Conservation (phyloP, 2,888 invertebrate species). For the Cataglyphis cursor region DNA sequence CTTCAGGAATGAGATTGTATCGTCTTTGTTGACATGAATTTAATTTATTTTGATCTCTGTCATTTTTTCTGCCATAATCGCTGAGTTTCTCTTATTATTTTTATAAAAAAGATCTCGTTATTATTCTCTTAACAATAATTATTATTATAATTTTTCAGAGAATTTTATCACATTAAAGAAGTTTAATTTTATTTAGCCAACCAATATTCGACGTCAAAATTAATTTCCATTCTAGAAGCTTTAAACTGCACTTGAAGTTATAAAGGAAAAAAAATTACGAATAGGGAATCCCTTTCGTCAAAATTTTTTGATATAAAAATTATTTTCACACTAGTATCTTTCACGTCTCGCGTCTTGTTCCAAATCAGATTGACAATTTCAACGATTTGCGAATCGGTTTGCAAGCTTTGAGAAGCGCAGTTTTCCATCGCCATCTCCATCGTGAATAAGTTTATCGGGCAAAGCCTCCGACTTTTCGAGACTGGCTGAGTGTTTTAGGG, state of each 20-base stretch:
- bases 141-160: not conserved
- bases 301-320: not conserved
- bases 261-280: not conserved
- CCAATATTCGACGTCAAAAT: not conserved
- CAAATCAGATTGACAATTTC: not conserved
- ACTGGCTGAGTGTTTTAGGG: constrained; percentile 46
- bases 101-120: not conserved
- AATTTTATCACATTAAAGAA: not conserved
- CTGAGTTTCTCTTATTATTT: constrained; percentile 39
- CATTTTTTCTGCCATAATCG: constrained; percentile 18
- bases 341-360: not conserved
- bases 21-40: not conserved
- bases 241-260: not conserved
- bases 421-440: constrained; percentile 24
- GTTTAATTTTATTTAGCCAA: not conserved
- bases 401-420: constrained; percentile 34
- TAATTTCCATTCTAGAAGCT: not conserved
- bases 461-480: constrained; percentile 44
- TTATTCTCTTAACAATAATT: not conserved
- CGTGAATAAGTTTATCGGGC: constrained; percentile 46
- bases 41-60: not conserved
- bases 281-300: not conserved
- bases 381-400: not conserved
- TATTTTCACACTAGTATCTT: constrained; percentile 20
- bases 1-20: constrained; percentile 18